Evolutionary conservation across 2,113 vertebrate genomes (phyloP).

Genomic region (Microcebus ravelobensis): DNA sequence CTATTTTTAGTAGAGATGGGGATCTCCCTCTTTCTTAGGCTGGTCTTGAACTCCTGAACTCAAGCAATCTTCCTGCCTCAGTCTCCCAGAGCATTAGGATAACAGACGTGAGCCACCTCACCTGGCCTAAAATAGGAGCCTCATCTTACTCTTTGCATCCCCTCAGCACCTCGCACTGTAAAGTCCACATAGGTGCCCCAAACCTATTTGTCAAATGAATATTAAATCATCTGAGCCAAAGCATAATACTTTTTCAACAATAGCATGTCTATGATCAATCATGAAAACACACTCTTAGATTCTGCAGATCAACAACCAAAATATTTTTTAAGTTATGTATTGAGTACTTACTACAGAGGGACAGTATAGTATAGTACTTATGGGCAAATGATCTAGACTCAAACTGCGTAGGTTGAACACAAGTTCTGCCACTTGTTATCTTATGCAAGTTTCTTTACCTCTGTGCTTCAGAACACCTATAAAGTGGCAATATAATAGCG

Average conservation of each 20-base stretch:
- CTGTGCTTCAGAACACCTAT: background rate
- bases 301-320: background rate
- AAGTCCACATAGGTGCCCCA: background rate
- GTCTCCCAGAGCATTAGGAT: no score
- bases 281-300: constrained; percentile 1
- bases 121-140: no score
- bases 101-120: no score
- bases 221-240: background rate
- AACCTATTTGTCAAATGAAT: constrained; percentile 28
- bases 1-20: no score
- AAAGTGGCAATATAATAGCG: background rate
- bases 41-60: no score
- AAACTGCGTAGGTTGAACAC: background rate
- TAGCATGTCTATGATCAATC: background rate
- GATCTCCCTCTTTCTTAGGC: no score
- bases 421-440: background rate
- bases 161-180: background rate
- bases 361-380: background rate
- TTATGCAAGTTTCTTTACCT: constrained; percentile 19
- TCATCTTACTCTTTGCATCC: background rate
- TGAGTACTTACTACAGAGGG: background rate
- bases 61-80: no score
- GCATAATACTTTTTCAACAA: background rate
- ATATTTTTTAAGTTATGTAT: background rate
- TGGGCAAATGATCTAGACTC: background rate